Evolutionary conservation across 2,888 invertebrate species (phyloP), one percentile per base, ranked within the genome.

Genomic region (Drosophila testacea): DNA sequence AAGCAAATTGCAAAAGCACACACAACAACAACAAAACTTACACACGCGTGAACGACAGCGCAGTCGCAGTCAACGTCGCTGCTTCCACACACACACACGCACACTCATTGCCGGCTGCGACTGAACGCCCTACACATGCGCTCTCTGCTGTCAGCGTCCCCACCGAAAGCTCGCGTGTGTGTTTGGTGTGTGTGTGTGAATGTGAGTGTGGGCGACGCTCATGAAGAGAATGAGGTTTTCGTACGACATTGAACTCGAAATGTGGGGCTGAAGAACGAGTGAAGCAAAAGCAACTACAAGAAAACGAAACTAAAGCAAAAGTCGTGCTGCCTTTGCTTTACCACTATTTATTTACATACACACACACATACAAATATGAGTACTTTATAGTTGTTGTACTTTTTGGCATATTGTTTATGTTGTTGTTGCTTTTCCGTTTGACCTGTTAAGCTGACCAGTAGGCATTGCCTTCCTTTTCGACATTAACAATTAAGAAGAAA

Each of bases 221-320:
- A 80, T 80, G 81, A 84, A 84, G 81, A 73, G 85, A 84, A 87
- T 87, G 88, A 79, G 85, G 85, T 85, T 87, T 82, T 85, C 77
- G 88, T 79, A 83, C 90, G 90, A 88, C 90, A 90, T 90, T 90
- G 90, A 90, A 90, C 90, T 90, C 89, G 85, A 89, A 85, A 83
- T 83, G 80, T 84, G 83, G 80, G 83, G 78, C 72, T 71, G 64
- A 69, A 72, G 66, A 74, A 72, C 59, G 22, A 59, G 63, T 69
- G 55, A 72, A 54, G 51, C 44, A 68, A 66, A 54, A 46, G 48
- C 56, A 61, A 48, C 22, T 22, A 22, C 48, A 80, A 74, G 69
- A 79, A 77, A 79, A 74, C 52, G 65, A 79, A 73, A 79, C 62
- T 67, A 65, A 76, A 61, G 72, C 68, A 74, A 67, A 65, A 74